Evolutionary conservation across 2,113 vertebrate species (phyloP).

Genomic region (Bufo bufo): DNA sequence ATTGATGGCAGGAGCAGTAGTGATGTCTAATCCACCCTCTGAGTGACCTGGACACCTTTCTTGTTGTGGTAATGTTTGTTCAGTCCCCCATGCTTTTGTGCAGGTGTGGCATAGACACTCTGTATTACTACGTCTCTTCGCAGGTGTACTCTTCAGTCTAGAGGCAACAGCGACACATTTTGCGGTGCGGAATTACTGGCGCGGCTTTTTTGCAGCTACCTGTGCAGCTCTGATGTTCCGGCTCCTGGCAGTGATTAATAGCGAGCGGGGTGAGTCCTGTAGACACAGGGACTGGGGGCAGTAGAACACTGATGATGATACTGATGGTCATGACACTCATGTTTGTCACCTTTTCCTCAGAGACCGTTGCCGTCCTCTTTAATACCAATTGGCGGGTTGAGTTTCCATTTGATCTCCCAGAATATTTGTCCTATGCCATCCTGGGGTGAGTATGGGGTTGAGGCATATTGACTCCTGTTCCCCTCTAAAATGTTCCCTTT

Average conservation of each 20-base stretch:
- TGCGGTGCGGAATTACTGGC: slow-evolving; percentile 60
- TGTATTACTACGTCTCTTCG: not conserved
- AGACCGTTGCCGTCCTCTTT: slow-evolving; percentile 60
- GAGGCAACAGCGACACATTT: slow-evolving; percentile 61
- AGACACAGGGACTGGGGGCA: not conserved
- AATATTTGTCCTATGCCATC: slow-evolving; percentile 60
- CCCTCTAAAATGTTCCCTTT: too few relatives aligned
- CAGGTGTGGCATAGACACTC: not conserved
- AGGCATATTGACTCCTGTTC: too few relatives aligned
- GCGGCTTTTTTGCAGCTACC: slow-evolving; percentile 58
- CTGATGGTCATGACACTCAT: not conserved
- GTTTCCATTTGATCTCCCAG: slow-evolving; percentile 61
- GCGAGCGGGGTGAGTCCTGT: slow-evolving; percentile 43
- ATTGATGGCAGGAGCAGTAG: too few relatives aligned
- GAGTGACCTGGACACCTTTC: too few relatives aligned
- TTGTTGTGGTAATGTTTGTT: too few relatives aligned
- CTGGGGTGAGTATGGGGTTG: slow-evolving; percentile 56
- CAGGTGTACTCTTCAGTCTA: slow-evolving; percentile 62
- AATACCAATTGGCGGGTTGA: slow-evolving; percentile 59
- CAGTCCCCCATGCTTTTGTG: too few relatives aligned
- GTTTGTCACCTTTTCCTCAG: slow-evolving; percentile 10
- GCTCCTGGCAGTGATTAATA: slow-evolving; percentile 51
- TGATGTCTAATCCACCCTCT: too few relatives aligned
- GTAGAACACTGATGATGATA: too few relatives aligned
- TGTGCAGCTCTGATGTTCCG: slow-evolving; percentile 60